Evolutionary conservation across 2,113 vertebrate genomes (phyloP).

Genomic region (Prionailurus viverrinus): DNA sequence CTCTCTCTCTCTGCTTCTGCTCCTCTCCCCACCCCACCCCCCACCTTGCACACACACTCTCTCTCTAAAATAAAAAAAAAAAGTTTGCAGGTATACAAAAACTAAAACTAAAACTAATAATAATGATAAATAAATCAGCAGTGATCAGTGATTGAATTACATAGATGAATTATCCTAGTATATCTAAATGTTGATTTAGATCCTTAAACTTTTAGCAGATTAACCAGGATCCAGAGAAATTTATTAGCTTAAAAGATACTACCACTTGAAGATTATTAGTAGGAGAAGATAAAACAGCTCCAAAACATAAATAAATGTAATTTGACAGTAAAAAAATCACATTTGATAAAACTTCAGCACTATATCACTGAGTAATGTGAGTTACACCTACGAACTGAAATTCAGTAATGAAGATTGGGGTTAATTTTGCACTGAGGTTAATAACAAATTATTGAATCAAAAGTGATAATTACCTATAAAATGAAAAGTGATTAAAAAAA

Average conservation of each 20-base stretch:
- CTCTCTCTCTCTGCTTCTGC: too few relatives aligned
- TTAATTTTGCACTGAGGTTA: background rate
- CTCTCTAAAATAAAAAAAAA: background rate
- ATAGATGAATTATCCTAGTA: background rate
- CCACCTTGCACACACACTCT: too few relatives aligned
- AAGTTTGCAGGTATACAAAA: background rate
- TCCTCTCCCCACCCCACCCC: too few relatives aligned
- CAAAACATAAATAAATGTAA: background rate
- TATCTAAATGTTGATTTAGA: constrained; percentile 6
- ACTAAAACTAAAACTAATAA: constrained; percentile 1
- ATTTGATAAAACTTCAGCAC: constrained; percentile 17
- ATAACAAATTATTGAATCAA: constrained; percentile 32
- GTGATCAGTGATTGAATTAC: background rate
- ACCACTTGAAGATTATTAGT: background rate
- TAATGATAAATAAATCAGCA: background rate
- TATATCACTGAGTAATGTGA: background rate
- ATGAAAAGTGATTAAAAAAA: constrained; percentile 45
- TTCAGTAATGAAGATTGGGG: background rate
- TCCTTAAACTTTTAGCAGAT: background rate
- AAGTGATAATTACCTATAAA: constrained; percentile 43
- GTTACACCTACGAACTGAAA: background rate
- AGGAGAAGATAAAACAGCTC: background rate
- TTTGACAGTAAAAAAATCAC: background rate
- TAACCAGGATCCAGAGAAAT: background rate
- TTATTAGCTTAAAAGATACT: background rate